A percentile compares a stretch with the other conserved stretches of the same genome.
Evolutionary conservation across 2,113 vertebrate genomes (phyloP).

Genomic region (Acrocephalus kingi): DNA sequence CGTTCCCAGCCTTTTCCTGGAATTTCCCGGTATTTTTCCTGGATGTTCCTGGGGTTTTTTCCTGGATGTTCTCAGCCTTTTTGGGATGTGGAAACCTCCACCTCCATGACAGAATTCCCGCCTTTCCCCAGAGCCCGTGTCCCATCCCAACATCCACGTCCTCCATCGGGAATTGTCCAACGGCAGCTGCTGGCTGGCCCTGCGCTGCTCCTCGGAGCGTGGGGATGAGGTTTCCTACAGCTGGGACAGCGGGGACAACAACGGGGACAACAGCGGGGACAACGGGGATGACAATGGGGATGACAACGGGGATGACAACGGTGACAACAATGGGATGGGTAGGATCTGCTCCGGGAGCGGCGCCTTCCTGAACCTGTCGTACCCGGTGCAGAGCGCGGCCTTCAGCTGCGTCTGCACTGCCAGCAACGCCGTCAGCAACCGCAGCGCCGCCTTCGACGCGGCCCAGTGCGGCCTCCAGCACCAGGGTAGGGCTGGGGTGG

Average conservation of each 20-base stretch:
- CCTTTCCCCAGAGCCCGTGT: not conserved
- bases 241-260: not conserved
- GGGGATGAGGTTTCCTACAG: not conserved
- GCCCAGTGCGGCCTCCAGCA: fast-evolving
- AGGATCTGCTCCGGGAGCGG: not conserved
- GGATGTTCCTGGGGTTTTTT: not conserved
- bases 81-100: no score
- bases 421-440: not conserved
- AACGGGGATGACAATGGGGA: no score
- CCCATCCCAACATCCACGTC: not conserved
- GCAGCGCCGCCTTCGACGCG: no score
- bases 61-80: not conserved
- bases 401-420: not conserved
- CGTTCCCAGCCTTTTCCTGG: not conserved
- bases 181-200: not conserved
- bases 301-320: no score
- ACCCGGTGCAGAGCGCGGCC: fast-evolving
- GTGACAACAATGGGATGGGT: no score
- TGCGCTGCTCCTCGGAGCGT: not conserved
- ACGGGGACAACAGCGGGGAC: no score
- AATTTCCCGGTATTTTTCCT: not conserved
- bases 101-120: no score
- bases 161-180: not conserved
- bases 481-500: not conserved
- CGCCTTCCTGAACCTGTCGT: not conserved